Evolutionary conservation across 30 jellyfish, hydroid and myxozoan species (phyloP), one percentile per base, ranked within the genome.

Genomic region (Aurelia aurita): DNA sequence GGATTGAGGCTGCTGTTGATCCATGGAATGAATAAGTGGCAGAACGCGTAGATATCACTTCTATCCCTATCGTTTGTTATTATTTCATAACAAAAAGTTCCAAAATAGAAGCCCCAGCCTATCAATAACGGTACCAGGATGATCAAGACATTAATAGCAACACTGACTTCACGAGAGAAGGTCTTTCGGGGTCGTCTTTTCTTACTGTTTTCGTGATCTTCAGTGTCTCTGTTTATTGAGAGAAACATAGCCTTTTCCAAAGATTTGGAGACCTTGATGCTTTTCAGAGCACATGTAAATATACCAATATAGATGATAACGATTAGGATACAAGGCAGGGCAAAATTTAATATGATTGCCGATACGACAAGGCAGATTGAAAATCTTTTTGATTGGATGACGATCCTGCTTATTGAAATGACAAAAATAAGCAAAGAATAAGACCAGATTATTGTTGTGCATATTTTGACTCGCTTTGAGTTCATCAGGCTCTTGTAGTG

Each of bases 21-120:
- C 98, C 98, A 91, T 16, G 98, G 98, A 13, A 86, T 80, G 69
- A 91, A 54, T 9, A 72, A 70, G 47, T 86, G 32, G 69, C 79
- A 73, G 77, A 79, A 85, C 73, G 86, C 89, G 51, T 91, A 80
- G 19, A 69, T 74, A 49, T 61, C 43, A 89, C 88, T 65, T 39
- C 89, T 62, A 28, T 78, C 54, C 46, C 27, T 27, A 58, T 60
- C 89, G 2, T 77, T 69, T 3, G 87, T 58, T 44, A 77, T 44
- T 73, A 75, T 69, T 79, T 91, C 98, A 49, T 91, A 91, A 71
- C 84, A 62, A 43, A 85, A 94, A 9, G 96, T 75, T 58, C 96
- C 98, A 58, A 91, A 84, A 23, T 61, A 91, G 69, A 78, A 91
- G 8, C 96, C 91, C 98, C 98, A 91, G 18, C 98, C 98, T 32